Conservation (phyloP, 1,140 invertebrate species). For the Lethrus apterus region DNA sequence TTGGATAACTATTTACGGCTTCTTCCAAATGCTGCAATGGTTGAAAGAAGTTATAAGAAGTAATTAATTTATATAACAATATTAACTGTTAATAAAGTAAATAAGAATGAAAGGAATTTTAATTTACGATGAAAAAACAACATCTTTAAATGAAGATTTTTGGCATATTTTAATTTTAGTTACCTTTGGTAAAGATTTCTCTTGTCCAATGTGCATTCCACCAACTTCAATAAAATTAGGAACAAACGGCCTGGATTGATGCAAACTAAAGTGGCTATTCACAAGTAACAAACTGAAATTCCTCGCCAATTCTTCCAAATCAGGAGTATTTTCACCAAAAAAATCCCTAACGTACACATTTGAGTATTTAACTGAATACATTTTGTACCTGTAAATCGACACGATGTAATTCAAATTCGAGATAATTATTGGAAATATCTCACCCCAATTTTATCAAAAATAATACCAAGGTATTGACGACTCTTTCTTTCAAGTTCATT, state of each 20-base stretch:
- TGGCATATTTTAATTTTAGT: constrained; percentile 18
- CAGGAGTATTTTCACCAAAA: constrained; percentile 28
- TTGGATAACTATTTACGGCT: constrained; percentile 21
- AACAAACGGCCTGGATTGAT: constrained; percentile 40
- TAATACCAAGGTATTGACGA: constrained; percentile 27
- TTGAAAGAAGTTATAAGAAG: not conserved
- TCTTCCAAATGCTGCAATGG: constrained; percentile 32
- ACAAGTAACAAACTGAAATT: constrained; percentile 47
- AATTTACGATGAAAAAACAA: too few species aligned
- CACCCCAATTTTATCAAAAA: not conserved
- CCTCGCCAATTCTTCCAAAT: constrained; percentile 21
- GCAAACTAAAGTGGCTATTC: constrained; percentile 43
- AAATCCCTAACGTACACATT: constrained; percentile 18
- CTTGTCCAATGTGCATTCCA: constrained; percentile 43
- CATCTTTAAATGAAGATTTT: not conserved
- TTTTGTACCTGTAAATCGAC: constrained; percentile 9
- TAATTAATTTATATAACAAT: constrained; percentile 40
- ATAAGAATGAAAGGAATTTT: not conserved
- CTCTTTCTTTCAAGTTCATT: constrained; percentile 50
- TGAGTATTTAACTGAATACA: not conserved
- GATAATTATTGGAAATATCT: not conserved
- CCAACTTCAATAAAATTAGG: constrained; percentile 45
- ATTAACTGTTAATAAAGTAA: not conserved
- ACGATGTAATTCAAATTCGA: not conserved
- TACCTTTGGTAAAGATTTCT: constrained; percentile 37